Base-by-base conservation (phyloP, 2,113 vertebrate species). In the Piprites chloris region DNA sequence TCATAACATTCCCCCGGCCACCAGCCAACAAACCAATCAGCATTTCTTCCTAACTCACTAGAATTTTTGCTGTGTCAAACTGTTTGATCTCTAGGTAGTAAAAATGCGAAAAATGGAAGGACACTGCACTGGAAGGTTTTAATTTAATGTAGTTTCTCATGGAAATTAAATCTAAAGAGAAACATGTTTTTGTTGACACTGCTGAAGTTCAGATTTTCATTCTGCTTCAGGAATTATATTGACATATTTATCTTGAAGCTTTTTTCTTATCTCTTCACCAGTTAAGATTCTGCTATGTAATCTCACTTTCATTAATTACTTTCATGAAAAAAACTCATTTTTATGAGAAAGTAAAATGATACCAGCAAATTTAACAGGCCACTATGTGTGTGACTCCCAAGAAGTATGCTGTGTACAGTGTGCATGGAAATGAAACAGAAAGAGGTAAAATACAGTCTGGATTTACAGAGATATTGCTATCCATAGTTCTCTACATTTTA, bases 1-100 rank as follows among this genome's bases (percentile, higher is more conserved):
- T 98, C 98, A 98, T 98, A 98, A 98, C 98, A 98, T 98, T 98
- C 97, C 98, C 98, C 98, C 98, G 97, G 98, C 97, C 98, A 98
- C 97, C 97, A 98, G 98, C 98, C 98, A 98, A 97, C 97, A 98
- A 97, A 98, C 97, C 98, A 98, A 98, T 98, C 97, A 98, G 97
- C 96, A 95, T 98, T 97, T 98, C 96, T 98, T 96, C 93, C 97
- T 97, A 98, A 97, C 98, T 97, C 97, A 95, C 97, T 85, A 98
- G 98, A 98, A 98, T 98, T 98, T 98, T 98, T 98, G 98, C 98
- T 97, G 97, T 98, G 98, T 99, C 98, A 98, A 98, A 98, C 98
- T 97, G 98, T 98, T 98, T 99, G 98, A 98, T 99, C 98, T 98
- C 93, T 98, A 97, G 97, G 98, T 97, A 97, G 97, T 98, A 97